Percentiles rank a stretch among this genome's conserved stretches.
Evolutionary conservation across 2,888 invertebrate genomes (phyloP).

Genomic region (Sminthurides aquaticus): DNA sequence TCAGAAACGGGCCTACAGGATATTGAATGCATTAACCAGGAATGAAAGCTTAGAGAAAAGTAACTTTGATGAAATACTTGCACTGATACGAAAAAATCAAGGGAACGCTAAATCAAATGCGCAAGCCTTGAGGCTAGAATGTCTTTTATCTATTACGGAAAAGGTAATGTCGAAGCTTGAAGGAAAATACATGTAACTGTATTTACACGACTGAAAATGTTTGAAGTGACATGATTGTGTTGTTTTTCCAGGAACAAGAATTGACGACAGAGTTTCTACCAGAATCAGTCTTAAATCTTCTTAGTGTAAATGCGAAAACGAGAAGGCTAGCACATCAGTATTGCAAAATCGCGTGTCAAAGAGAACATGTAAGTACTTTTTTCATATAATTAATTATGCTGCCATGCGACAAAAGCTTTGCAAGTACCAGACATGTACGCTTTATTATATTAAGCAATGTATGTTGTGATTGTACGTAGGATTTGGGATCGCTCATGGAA

Average conservation of each 20-base stretch:
- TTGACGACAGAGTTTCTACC: constrained; percentile 35
- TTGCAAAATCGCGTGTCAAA: constrained; percentile 19
- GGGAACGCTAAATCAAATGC: constrained; percentile 40
- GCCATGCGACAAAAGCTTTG: neutral
- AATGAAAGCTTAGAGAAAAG: constrained; percentile 23
- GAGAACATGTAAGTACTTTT: constrained; percentile 28
- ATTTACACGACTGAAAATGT: neutral
- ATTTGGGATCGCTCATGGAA: constrained; percentile 21
- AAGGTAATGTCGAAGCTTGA: constrained; percentile 29
- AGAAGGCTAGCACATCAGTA: constrained; percentile 29
- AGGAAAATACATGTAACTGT: neutral
- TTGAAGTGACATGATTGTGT: neutral
- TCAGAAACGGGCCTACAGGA: constrained; percentile 33
- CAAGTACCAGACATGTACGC: too few relatives aligned
- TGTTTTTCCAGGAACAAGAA: constrained; percentile 23
- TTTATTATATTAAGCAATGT: too few relatives aligned
- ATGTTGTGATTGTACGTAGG: too few relatives aligned
- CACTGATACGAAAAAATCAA: constrained; percentile 26
- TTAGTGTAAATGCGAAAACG: constrained; percentile 38
- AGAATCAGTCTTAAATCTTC: constrained; percentile 37
- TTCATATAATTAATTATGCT: too few relatives aligned
- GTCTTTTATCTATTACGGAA: constrained; percentile 26
- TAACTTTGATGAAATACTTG: constrained; percentile 19
- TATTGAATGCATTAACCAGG: constrained; percentile 28
- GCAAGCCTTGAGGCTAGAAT: constrained; percentile 36